These are phyloP conservation scores for Corythaixoides concolor DNA, from an alignment of 2,113 vertebrate genomes.

Conservation along the genomic window DNA sequence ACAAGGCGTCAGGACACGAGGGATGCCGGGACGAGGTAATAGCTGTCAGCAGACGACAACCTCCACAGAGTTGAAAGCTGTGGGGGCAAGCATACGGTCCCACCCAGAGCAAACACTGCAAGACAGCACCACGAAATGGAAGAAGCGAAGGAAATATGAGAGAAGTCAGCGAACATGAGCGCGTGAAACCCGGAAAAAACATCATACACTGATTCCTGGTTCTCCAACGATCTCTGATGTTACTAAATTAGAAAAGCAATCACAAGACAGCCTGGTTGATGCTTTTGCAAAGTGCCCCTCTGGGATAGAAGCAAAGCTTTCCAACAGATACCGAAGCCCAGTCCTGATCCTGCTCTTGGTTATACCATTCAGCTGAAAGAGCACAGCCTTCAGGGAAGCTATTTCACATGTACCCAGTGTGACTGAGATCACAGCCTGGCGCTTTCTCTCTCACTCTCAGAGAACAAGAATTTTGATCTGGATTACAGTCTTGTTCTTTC, in stretches of 20 bases:
- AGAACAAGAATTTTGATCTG: constrained; percentile 43
- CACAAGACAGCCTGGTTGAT: not conserved
- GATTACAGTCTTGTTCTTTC: not conserved
- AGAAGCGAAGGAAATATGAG: not conserved
- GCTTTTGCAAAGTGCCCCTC: not conserved
- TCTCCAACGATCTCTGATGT: not conserved
- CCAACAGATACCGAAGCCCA: not conserved
- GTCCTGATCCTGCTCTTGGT: not conserved
- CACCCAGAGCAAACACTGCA: not conserved
- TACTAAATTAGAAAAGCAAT: constrained; percentile 19
- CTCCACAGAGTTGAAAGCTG: not conserved
- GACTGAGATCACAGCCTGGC: not conserved
- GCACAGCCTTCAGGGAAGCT: not conserved
- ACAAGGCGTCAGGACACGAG: not conserved
- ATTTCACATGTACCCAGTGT: not conserved
- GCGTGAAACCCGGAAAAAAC: not conserved
- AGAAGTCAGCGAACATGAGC: not conserved
- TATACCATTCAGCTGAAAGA: not conserved
- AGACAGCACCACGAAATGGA: not conserved
- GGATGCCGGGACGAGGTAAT: not conserved
- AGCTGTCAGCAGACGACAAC: not conserved
- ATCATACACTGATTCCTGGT: not conserved
- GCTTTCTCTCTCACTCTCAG: not conserved
- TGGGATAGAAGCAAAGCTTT: not conserved
- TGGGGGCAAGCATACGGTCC: not conserved